Evolutionary conservation across 2,888 invertebrate species (phyloP).

Genomic region (Parnassius orleans): DNA sequence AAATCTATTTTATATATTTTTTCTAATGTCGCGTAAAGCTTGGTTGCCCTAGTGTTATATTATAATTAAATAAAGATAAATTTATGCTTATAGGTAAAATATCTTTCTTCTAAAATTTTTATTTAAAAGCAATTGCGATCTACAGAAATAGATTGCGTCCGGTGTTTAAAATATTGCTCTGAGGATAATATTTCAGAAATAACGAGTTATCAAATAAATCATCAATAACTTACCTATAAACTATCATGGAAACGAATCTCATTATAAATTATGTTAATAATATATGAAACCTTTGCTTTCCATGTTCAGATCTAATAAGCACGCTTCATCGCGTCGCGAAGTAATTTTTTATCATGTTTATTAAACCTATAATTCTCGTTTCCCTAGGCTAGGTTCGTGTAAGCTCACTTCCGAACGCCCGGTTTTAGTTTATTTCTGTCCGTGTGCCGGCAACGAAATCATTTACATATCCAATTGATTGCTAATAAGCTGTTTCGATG

Average conservation of each 20-base stretch:
- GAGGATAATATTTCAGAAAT: neutral
- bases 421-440: constrained; percentile 16
- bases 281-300: constrained; percentile 4
- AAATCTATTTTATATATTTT: too few species aligned
- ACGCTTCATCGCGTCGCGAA: constrained; percentile 9
- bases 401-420: constrained; percentile 3
- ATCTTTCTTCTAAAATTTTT: too few species aligned
- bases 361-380: constrained; percentile 14
- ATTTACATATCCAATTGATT: constrained; percentile 25
- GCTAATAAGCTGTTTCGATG: constrained; percentile 19
- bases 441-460: constrained; percentile 11
- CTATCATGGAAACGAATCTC: neutral
- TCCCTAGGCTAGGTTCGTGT: constrained; percentile 1
- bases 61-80: too few species aligned
- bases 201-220: neutral
- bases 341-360: constrained; percentile 9
- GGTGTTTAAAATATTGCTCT: neutral
- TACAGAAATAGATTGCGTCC: too few species aligned
- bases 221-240: neutral
- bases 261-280: constrained; percentile 11
- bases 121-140: too few species aligned
- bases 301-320: constrained; percentile 14
- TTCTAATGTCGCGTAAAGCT: too few species aligned
- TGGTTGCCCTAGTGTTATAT: too few species aligned
- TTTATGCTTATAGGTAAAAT: too few species aligned